These are phyloP conservation scores for Catostylus mosaicus DNA, from an alignment of 30 jellyfish, hydroid and myxozoan genomes.

Conservation along the genomic window DNA sequence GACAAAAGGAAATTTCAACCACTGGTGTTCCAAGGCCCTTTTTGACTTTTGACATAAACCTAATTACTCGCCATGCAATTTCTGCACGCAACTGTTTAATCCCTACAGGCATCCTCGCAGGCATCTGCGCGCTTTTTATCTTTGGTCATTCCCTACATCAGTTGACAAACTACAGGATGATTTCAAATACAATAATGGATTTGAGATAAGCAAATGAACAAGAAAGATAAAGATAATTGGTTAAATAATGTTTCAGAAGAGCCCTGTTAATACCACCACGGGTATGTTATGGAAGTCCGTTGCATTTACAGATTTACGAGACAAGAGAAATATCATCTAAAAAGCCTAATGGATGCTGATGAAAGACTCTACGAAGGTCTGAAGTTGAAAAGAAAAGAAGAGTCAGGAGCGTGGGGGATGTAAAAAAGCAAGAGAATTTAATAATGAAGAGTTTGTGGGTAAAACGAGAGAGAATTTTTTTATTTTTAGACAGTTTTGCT, in stretches of 20 bases:
- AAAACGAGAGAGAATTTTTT: constrained; percentile 3
- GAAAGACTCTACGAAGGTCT: no score
- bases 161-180: constrained; percentile 28
- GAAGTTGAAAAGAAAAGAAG: no score
- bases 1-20: constrained; percentile 9
- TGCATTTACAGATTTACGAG: no score
- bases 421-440: constrained; percentile 2
- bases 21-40: constrained; percentile 46
- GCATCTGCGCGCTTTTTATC: constrained; percentile 40
- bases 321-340: no score
- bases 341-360: no score
- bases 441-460: neutral
- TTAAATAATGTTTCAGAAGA: no score
- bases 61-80: constrained; percentile 29
- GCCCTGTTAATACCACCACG: no score
- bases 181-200: constrained; percentile 10
- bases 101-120: constrained; percentile 53
- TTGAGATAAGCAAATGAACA: constrained; percentile 30
- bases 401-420: no score
- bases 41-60: constrained; percentile 35
- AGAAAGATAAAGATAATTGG: constrained; percentile 19
- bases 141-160: constrained; percentile 5
- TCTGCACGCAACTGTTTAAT: constrained; percentile 64
- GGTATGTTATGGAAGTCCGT: no score
- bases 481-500: no score